phyloP scores from a whole-genome alignment of 2,113 vertebrate species.

The Petromus typicus region DNA sequence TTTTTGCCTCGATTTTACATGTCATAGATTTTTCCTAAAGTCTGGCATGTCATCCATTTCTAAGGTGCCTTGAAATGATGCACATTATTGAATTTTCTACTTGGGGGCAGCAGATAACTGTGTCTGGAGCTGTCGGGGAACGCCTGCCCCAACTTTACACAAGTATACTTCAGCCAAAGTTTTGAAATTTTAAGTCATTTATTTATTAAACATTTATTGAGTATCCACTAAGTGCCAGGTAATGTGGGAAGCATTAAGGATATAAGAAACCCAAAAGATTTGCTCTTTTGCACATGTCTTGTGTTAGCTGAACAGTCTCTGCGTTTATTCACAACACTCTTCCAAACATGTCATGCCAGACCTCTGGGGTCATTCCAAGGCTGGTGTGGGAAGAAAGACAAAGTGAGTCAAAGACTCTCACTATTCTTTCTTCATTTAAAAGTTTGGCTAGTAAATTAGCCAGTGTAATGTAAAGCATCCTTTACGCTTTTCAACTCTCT shows the following conservation, averaged over 20 bases:
- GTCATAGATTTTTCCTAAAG: background rate
- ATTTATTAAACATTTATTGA: background rate
- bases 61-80: background rate
- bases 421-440: constrained; percentile 32
- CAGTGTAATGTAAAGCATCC: background rate
- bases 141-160: background rate
- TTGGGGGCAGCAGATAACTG: background rate
- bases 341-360: constrained; percentile 24
- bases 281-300: background rate
- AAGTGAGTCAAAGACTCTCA: background rate
- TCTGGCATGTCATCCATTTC: background rate
- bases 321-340: background rate
- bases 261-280: background rate
- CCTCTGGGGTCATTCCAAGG: background rate
- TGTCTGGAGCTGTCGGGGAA: background rate
- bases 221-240: background rate
- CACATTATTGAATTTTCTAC: background rate
- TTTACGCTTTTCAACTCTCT: background rate
- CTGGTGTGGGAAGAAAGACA: background rate
- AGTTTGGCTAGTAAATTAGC: background rate
- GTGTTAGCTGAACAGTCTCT: background rate
- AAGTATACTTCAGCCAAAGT: background rate
- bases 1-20: background rate
- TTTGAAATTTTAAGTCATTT: background rate
- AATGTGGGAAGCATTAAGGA: background rate